Percentiles rank a stretch among this genome's conserved stretches.
phyloP scores from a whole-genome alignment of 2,888 invertebrate species.

The Microctonus aethiopoides region DNA sequence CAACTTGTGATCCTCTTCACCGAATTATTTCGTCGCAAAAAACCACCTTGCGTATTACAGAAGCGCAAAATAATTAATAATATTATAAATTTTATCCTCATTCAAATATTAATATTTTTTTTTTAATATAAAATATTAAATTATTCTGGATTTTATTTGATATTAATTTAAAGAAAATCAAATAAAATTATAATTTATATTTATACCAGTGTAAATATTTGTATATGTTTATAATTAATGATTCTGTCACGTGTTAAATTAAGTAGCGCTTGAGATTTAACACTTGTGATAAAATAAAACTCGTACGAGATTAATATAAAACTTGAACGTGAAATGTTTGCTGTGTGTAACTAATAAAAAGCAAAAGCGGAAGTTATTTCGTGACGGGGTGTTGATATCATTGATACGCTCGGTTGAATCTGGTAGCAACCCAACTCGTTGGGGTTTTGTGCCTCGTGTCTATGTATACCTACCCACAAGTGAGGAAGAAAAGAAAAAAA shows the following conservation, averaged over 20 bases:
- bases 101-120: neutral
- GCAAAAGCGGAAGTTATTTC: conserved; percentile 16
- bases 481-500: conserved; percentile 8
- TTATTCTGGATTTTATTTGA: no score
- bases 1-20: conserved; percentile 19
- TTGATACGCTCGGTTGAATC: conserved; percentile 21
- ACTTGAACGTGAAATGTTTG: neutral
- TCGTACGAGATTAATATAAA: neutral
- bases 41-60: conserved; percentile 13
- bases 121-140: no score
- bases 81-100: neutral
- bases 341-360: neutral
- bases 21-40: conserved; percentile 16
- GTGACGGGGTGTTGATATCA: conserved; percentile 16
- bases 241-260: neutral
- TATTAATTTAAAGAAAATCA: neutral
- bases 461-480: neutral
- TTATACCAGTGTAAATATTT: neutral
- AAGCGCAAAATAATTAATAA: conserved; percentile 19
- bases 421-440: neutral
- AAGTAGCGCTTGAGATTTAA: conserved; percentile 19
- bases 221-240: conserved; percentile 1
- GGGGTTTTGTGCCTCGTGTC: conserved; percentile 9
- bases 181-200: neutral
- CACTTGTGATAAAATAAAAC: conserved; percentile 28